Conservation (phyloP, 2,113 vertebrate species). For the Caracal caracal region DNA sequence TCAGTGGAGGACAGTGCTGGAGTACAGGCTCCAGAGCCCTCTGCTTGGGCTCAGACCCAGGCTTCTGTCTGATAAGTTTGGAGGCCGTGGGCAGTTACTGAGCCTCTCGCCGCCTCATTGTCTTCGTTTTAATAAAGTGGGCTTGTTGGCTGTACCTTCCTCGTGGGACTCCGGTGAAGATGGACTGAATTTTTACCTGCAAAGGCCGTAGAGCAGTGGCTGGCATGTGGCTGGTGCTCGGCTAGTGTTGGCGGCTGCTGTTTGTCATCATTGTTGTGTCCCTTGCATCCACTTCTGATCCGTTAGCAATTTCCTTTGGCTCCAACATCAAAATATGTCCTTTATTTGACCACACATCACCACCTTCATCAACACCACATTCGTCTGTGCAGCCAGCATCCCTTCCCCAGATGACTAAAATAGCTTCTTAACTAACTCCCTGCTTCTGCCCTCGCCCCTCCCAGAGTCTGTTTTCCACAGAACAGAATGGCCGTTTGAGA, state of each 20-base stretch:
- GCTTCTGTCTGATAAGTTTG: neutral
- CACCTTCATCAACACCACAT: neutral
- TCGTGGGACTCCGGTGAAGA: neutral
- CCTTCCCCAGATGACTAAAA: neutral
- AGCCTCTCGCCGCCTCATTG: neutral
- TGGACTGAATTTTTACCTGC: neutral
- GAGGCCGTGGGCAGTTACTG: neutral
- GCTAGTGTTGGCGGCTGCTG: neutral
- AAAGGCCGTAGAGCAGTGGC: neutral
- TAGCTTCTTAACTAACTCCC: neutral
- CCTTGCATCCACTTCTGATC: neutral
- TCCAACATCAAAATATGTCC: slow-evolving; percentile 11
- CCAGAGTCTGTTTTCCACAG: neutral
- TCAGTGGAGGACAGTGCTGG: neutral
- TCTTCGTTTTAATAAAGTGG: neutral
- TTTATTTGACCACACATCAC: slow-evolving; percentile 16
- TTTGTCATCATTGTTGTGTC: neutral
- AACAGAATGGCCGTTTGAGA: slow-evolving; percentile 25
- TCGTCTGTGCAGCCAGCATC: neutral
- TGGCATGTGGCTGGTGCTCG: neutral
- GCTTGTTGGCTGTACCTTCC: neutral
- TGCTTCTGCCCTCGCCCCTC: neutral
- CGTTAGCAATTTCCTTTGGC: neutral
- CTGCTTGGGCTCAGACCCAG: neutral
- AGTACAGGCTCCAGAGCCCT: neutral